Conservation (phyloP, 1,140 invertebrate genomes). For the Trichoplusia ni region DNA sequence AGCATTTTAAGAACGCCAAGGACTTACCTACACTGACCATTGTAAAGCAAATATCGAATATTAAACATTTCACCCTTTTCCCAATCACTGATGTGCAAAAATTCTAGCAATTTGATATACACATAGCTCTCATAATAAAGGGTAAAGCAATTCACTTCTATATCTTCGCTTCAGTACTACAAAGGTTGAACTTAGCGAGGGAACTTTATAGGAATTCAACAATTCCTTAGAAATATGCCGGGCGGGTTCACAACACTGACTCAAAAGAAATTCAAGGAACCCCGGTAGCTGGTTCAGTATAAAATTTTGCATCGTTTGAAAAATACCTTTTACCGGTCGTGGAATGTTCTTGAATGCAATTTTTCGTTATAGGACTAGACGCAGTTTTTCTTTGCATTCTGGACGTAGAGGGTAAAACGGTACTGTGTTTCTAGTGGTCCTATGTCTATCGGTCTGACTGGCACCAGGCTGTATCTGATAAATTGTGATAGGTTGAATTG, state of each 20-base stretch:
- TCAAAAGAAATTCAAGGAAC: conserved; percentile 3
- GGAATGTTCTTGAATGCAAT: too few species aligned
- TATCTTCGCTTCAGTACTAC: background rate
- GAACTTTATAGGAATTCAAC: conserved; percentile 15
- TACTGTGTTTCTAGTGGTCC: too few species aligned
- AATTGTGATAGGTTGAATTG: too few species aligned
- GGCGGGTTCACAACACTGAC: background rate
- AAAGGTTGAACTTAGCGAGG: conserved; percentile 3
- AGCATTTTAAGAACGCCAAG: too few species aligned
- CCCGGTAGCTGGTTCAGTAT: background rate
- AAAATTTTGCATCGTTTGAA: conserved; percentile 2
- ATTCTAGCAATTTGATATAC: background rate
- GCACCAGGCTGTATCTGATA: too few species aligned
- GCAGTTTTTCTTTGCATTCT: too few species aligned
- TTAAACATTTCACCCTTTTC: too few species aligned
- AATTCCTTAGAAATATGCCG: conserved; percentile 1
- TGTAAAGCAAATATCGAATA: too few species aligned
- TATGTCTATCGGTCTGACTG: too few species aligned
- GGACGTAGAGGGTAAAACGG: too few species aligned
- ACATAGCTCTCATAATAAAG: conserved; percentile 5
- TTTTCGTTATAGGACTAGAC: too few species aligned
- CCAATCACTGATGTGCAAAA: background rate
- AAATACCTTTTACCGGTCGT: background rate
- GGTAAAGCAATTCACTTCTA: background rate
- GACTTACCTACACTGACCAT: too few species aligned